phyloP scores from a whole-genome alignment of 2,797 vertebrate genomes.

The Pelodytes ibericus region DNA sequence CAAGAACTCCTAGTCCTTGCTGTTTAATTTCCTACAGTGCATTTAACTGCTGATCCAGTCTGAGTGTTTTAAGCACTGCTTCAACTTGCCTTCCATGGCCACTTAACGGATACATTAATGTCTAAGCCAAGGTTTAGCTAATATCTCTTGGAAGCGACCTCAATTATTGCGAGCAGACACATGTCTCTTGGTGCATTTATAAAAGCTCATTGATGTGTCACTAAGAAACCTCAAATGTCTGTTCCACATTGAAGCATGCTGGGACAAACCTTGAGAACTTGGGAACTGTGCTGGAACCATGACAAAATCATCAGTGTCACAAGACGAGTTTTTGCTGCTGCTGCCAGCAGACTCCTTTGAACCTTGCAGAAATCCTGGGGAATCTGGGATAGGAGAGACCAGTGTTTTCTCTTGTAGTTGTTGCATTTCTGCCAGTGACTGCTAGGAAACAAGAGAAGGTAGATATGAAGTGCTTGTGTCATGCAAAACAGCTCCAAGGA shows the following conservation, averaged over 20 bases:
- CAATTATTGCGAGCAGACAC: neutral
- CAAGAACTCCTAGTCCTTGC: too few species aligned
- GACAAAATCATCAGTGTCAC: conserved; percentile 89
- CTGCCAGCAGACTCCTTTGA: conserved; percentile 81
- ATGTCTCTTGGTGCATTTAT: neutral
- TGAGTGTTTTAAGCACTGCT: too few species aligned
- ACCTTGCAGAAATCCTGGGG: conserved; percentile 73
- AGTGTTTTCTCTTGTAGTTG: conserved; percentile 75
- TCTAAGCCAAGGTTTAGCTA: too few species aligned
- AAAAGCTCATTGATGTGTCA: neutral
- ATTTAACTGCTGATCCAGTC: too few species aligned
- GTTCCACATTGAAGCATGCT: neutral
- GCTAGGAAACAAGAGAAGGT: conserved; percentile 54
- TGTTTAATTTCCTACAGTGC: too few species aligned
- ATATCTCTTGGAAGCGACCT: neutral
- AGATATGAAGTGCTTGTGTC: neutral
- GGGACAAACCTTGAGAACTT: conserved; percentile 70
- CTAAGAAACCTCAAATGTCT: neutral
- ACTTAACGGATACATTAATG: too few species aligned
- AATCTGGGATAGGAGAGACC: conserved; percentile 80
- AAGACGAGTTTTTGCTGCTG: conserved; percentile 89
- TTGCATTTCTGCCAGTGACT: conserved; percentile 85
- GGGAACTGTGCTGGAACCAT: conserved; percentile 89
- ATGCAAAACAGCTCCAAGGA: too few species aligned
- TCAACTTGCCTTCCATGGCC: too few species aligned